Evolutionary conservation across 2,797 vertebrate species (phyloP), one percentile per base, ranked within the genome.

Genomic region (Intellagama lesueurii): DNA sequence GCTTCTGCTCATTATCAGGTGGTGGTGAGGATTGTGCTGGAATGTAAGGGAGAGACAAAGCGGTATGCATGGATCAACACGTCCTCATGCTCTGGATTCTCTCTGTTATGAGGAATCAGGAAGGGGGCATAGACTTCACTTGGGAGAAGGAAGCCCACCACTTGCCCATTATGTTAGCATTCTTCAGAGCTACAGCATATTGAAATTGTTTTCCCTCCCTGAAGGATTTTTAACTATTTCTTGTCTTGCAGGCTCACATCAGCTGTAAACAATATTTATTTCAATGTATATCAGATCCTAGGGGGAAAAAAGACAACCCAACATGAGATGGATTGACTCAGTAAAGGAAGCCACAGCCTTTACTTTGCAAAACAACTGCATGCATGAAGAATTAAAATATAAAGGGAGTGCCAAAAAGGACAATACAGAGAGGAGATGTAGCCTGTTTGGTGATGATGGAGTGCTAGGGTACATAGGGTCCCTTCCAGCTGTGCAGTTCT

Each of bases 1-100:
- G 44, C 72, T 88, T 86, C 87, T 91, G 90, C 77, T 91, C 47
- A 70, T 81, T 77, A 81, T 91, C 90, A 91, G 83, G 32, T 28
- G 22, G 35, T 5, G 12, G 26, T 19, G 28, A 44, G 70, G 24
- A 82, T 68, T 68, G 56, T 69, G 52, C 60, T 86, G 85, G 89
- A 87, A 90, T 90, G 85, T 17, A 32, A 72, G 44, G 72, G 80
- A 47, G 44, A 49, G 1, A 8, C 5, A 32, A 77, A 52, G 44
- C 28, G 30, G 30, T 26, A 85, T 81, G 70, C 32, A 3, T 44
- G 1, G 60, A 72, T 69, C 84, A n/a, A 44, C 84, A 40, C 64
- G 28, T 30, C 76, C 80, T 40, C 78, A 44, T 81, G 75, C 76
- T 85, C 72, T 56, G 70, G 79, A 70, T 76, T 82, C 47, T 90